These are phyloP conservation scores for Arctia plantaginis DNA, from an alignment of 2,888 invertebrate genomes.

Conservation along the genomic window DNA sequence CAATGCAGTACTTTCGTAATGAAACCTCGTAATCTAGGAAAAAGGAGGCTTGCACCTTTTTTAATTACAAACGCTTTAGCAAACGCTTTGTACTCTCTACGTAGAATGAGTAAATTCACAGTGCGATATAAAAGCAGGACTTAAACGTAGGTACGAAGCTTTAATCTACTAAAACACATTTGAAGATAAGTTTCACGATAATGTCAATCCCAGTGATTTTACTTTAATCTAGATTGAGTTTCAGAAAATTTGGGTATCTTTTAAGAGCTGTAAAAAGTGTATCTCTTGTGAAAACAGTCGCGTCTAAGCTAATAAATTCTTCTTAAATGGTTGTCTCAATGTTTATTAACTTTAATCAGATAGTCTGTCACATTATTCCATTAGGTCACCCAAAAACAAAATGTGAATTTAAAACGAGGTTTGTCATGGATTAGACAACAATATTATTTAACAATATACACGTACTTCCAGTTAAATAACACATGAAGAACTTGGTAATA, in stretches of 20 bases:
- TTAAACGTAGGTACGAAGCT: slow-evolving; percentile 20
- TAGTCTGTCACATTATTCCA: not conserved
- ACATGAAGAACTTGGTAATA: not conserved
- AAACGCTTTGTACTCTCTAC: slow-evolving; percentile 37
- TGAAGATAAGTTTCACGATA: slow-evolving; percentile 38
- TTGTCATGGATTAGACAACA: not conserved
- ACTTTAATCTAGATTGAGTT: slow-evolving; percentile 30
- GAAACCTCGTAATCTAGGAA: slow-evolving; percentile 42
- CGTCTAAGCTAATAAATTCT: not conserved
- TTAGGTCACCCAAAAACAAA: not conserved
- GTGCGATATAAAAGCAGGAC: slow-evolving; percentile 53
- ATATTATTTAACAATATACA: not conserved
- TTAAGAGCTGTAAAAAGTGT: slow-evolving; percentile 1
- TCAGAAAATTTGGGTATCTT: not conserved
- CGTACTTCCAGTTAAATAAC: not conserved
- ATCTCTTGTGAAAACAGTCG: not conserved
- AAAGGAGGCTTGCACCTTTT: slow-evolving; percentile 51
- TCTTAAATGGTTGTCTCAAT: not conserved
- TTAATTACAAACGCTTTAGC: slow-evolving; percentile 64
- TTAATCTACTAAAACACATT: slow-evolving; percentile 39
- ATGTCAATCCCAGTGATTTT: slow-evolving; percentile 29
- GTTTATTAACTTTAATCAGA: not conserved
- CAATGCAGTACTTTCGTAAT: slow-evolving; percentile 32
- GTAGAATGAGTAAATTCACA: slow-evolving; percentile 56
- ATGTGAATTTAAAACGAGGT: not conserved